Percentiles rank a stretch among this genome's conserved stretches.
These are phyloP conservation scores for Phallusia fumigata DNA, from an alignment of 23 tunicate genomes.

Conservation along the genomic window DNA sequence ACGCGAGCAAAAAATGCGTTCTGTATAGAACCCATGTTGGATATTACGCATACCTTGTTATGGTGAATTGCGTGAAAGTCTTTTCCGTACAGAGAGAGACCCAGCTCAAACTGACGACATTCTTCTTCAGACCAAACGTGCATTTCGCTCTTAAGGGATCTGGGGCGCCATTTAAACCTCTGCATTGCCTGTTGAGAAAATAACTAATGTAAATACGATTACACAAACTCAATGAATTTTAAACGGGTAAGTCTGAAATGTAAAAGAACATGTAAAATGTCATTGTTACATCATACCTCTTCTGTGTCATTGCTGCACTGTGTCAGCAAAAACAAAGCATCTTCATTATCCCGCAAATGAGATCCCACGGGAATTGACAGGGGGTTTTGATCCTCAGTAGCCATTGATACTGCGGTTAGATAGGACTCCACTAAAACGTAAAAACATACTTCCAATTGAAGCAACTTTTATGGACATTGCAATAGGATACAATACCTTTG, in stretches of 20 bases:
- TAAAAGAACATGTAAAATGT: too few relatives aligned
- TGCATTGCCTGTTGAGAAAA: conserved; percentile 40
- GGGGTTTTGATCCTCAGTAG: neutral
- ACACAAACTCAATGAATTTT: neutral
- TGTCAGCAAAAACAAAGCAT: conserved; percentile 54
- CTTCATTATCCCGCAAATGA: conserved; percentile 82
- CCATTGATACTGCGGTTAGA: conserved; percentile 11
- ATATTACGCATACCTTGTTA: conserved; percentile 35
- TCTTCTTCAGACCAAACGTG: conserved; percentile 78
- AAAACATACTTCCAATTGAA: neutral
- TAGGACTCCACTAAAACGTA: conserved; percentile 17
- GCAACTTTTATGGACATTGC: neutral
- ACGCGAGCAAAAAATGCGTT: neutral
- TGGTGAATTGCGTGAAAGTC: conserved; percentile 76
- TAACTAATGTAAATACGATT: too few relatives aligned
- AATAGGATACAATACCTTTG: conserved; percentile 32
- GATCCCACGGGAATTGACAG: conserved; percentile 33
- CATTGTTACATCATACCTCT: conserved; percentile 24
- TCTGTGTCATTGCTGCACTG: conserved; percentile 50
- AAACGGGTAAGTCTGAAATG: too few relatives aligned
- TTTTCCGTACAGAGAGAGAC: conserved; percentile 69
- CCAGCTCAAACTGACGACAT: conserved; percentile 74
- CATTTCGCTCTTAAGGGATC: conserved; percentile 41
- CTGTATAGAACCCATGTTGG: neutral
- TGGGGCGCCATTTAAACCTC: conserved; percentile 46